Conservation (phyloP, 2,113 vertebrate genomes). For the Gorsachius goisagi region DNA sequence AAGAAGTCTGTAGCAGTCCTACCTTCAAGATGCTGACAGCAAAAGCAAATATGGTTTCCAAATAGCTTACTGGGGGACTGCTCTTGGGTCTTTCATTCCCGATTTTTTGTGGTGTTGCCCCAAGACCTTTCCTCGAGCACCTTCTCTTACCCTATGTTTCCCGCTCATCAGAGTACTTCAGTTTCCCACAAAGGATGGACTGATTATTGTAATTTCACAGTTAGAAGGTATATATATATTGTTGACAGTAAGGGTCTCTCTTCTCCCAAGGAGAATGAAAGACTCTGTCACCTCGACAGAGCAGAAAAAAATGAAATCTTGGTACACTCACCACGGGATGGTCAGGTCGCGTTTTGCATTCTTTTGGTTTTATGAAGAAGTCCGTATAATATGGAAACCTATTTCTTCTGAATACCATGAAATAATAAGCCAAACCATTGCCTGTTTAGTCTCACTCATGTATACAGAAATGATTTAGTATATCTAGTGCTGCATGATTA, state of each 20-base stretch:
- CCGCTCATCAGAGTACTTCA: neutral
- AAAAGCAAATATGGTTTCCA: neutral
- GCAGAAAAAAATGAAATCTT: neutral
- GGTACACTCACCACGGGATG: neutral
- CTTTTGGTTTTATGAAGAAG: neutral
- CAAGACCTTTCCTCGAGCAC: neutral
- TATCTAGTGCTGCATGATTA: neutral
- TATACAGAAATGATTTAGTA: neutral
- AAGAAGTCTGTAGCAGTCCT: neutral
- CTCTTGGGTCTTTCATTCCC: neutral
- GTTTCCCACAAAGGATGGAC: neutral
- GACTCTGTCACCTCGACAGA: neutral
- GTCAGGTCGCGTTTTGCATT: neutral
- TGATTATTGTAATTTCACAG: neutral
- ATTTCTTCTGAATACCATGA: neutral
- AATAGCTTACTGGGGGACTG: neutral
- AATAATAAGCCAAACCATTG: neutral
- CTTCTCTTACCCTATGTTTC: neutral
- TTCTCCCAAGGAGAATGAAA: neutral
- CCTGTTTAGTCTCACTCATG: neutral
- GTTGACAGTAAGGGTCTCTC: neutral
- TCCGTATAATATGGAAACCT: neutral
- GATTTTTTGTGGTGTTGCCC: accelerated
- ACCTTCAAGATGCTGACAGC: neutral
- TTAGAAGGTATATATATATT: neutral